These are phyloP conservation scores for Puffinus mauretanicus DNA, from an alignment of 2,113 vertebrate species.

Conservation along the genomic window DNA sequence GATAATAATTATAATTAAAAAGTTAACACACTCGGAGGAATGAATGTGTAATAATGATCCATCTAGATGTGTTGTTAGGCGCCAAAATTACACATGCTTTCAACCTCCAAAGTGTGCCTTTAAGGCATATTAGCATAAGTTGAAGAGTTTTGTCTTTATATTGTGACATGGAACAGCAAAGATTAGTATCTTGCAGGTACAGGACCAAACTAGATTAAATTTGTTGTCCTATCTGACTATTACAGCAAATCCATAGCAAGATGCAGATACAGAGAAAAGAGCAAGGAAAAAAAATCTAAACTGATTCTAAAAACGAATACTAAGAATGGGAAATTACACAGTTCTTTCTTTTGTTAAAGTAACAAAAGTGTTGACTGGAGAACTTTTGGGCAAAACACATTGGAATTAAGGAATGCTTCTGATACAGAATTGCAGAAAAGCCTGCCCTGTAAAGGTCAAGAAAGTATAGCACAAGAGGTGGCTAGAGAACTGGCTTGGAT, in stretches of 20 bases:
- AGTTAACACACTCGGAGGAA: neutral
- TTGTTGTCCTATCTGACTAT: neutral
- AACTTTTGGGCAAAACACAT: slow-evolving; percentile 43
- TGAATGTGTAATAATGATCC: neutral
- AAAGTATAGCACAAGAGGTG: slow-evolving; percentile 50
- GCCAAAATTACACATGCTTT: slow-evolving; percentile 15
- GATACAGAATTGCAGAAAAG: slow-evolving; percentile 54
- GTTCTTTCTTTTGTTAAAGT: neutral
- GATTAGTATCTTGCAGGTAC: neutral
- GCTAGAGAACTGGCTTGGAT: slow-evolving; percentile 57
- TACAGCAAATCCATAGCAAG: neutral
- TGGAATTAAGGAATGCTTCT: slow-evolving; percentile 53
- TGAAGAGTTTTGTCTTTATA: neutral
- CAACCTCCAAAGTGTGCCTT: neutral
- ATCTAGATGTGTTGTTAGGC: neutral
- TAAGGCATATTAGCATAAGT: neutral
- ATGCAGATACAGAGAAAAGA: neutral
- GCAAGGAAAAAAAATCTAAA: neutral
- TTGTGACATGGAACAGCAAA: neutral
- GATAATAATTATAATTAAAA: slow-evolving; percentile 13
- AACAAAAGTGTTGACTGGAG: slow-evolving; percentile 27
- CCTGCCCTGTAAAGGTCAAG: slow-evolving; percentile 53
- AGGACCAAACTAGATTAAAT: neutral
- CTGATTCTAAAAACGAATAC: neutral
- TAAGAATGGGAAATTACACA: neutral